Evolutionary conservation across 2,113 vertebrate genomes (phyloP).

Genomic region (Coptodon bakossiorum): DNA sequence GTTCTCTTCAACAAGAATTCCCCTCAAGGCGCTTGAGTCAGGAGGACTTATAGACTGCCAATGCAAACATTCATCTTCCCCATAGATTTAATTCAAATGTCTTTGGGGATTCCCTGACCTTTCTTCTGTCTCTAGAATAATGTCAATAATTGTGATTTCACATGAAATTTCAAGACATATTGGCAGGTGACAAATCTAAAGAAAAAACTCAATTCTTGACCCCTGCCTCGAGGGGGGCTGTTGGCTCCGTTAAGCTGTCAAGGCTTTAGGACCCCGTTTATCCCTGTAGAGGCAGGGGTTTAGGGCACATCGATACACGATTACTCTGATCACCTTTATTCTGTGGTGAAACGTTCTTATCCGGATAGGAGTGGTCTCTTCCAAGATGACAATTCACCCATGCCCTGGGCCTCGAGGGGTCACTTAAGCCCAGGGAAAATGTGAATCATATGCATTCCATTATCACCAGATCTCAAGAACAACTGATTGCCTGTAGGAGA

Average conservation of each 20-base stretch:
- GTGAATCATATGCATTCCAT: not conserved
- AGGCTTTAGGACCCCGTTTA: not conserved
- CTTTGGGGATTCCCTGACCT: not conserved
- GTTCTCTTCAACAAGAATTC: not conserved
- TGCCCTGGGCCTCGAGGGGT: not conserved
- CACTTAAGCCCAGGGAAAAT: not conserved
- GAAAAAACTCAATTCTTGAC: not conserved
- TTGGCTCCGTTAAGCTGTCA: not conserved
- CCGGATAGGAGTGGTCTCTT: not conserved
- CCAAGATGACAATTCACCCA: not conserved
- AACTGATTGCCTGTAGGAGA: not conserved
- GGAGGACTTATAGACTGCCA: not conserved
- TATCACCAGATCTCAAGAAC: not conserved
- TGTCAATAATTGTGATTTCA: not conserved
- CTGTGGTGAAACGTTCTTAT: not conserved
- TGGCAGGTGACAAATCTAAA: not conserved
- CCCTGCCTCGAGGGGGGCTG: not conserved
- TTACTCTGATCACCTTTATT: not conserved
- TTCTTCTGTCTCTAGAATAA: not conserved
- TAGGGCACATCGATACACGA: not conserved
- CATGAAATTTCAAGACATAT: not conserved
- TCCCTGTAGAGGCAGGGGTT: not conserved
- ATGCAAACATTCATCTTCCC: not conserved
- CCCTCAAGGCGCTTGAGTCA: not conserved
- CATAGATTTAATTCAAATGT: not conserved